Base-by-base conservation (phyloP, 2,113 vertebrate genomes). In the Poeciliopsis retropinna region DNA sequence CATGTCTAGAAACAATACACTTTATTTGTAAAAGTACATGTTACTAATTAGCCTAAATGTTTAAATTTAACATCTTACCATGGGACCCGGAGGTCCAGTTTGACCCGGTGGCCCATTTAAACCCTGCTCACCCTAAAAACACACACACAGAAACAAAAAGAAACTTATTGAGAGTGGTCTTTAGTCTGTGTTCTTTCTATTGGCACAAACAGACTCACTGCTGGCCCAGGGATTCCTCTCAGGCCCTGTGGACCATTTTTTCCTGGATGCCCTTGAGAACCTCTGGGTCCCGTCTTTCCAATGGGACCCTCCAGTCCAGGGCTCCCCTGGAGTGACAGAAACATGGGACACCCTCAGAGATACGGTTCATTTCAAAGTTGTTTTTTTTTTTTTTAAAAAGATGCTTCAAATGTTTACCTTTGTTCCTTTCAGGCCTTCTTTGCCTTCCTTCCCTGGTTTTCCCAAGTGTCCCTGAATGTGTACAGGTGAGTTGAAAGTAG, bases 241-340 rank as follows among this genome's bases (percentile, higher is more conserved):
- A 98, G 94, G 44, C 98, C 97, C 1, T 98, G 96, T 0, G 95
- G 96, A 13, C 98, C 97, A 0, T 96, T 92, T 76, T 96, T 99
- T 67, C 98, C 98, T 17, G 96, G 94, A 62, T 96, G 91, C 66
- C 98, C 98, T 69, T 99, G 98, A 41, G 94, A 95, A 54, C 98
- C 98, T 0, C 97, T 95, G 0, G 97, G 98, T 17, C 97, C 98
- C 0, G 93, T 96, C 91, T 99, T 99, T 39, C 98, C 98, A 67
- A 96, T 86, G 77, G 96, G 95, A 34, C 98, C 98, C 91, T 98
- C 97, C 74, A 96, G 88, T 72, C 97, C 98, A 0, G 92, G 78
- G 84, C 96, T 95, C 63, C 97, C 98, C 97, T 99, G 82, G 34
- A 64, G 70, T 39, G 44, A 78, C 13, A 80, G 17, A 60, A 12